Evolutionary conservation across 2,888 invertebrate species (phyloP), one percentile per base, ranked within the genome.

Genomic region (Rhagium mordax): DNA sequence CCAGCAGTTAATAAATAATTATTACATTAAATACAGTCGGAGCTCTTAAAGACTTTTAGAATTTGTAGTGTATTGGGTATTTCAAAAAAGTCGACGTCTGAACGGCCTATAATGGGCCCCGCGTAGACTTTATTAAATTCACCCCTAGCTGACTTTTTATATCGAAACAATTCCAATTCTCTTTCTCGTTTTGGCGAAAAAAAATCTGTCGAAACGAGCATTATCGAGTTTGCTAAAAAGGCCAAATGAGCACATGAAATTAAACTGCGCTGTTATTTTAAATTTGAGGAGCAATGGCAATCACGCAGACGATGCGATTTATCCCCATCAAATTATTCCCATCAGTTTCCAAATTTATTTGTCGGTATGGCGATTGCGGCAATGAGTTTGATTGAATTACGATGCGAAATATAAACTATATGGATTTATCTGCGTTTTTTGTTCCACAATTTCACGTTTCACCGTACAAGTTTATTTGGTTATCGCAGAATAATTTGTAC

Each of bases 1-100:
- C 24, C n/a, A 21, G 5, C 53, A 24, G 20, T 53, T 10, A 53
- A 53, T 53, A 21, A 53, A 53, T 53, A 53, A 53, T 53, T 53
- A 53, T 21, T 21, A 20, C n/a, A 41, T n/a, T 41, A 41, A 41
- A 41, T 41, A 2, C 4, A 41, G 41, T n/a, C n/a, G n/a, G 41
- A 13, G n/a, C 41, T 41, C 13, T 41, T 41, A 41, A 41, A 41
- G 4, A 13, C 13, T 41, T 15, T 3, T n/a, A 41, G 13, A n/a
- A 33, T 10, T 13, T 33, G 13, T 1, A 10, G 8, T 8, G 13
- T 13, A 41, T 2, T 13, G 41, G 41, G 41, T 41, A 41, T 7
- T 33, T 8, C 3, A 41, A 41, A 41, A 13, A n/a, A 41, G n/a
- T 41, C 10, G 4, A n/a, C n/a, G 41, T 41, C n/a, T n/a, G 41